A percentile compares a stretch with the other conserved stretches of the same genome.
Conservation (phyloP, 1,140 invertebrate genomes). For the Diorhabda sublineata region DNA sequence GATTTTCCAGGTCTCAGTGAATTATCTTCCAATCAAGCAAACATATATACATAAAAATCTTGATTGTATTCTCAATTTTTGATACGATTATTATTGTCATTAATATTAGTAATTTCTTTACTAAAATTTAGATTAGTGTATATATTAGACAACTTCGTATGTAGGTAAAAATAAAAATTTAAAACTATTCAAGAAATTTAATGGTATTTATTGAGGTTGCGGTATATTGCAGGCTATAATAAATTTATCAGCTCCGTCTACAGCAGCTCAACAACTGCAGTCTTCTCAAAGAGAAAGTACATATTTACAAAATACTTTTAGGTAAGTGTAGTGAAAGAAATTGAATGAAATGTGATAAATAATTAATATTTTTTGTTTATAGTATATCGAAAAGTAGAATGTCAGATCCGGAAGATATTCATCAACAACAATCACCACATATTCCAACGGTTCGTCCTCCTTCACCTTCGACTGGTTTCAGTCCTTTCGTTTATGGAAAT, state of each 20-base stretch:
- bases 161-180: no score
- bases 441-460: slow-evolving; percentile 32
- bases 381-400: slow-evolving; percentile 44
- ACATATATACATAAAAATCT: no score
- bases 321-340: slow-evolving; percentile 39
- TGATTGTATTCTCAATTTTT: no score
- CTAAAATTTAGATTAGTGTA: no score
- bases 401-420: slow-evolving; percentile 40
- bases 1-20: no score
- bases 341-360: not conserved
- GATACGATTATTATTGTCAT: no score
- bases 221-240: slow-evolving; percentile 58
- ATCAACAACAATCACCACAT: slow-evolving; percentile 29
- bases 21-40: no score
- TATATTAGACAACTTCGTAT: no score
- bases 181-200: no score
- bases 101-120: no score
- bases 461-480: slow-evolving; percentile 51
- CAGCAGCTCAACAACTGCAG: slow-evolving; percentile 52
- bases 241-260: slow-evolving; percentile 59
- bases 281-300: slow-evolving; percentile 67
- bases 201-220: slow-evolving; percentile 1
- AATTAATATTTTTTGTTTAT: not conserved
- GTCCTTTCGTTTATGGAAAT: slow-evolving; percentile 91
- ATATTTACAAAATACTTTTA: slow-evolving; percentile 49